phyloP scores from a whole-genome alignment of 2,797 vertebrate species.

The Poecilia wingei region DNA sequence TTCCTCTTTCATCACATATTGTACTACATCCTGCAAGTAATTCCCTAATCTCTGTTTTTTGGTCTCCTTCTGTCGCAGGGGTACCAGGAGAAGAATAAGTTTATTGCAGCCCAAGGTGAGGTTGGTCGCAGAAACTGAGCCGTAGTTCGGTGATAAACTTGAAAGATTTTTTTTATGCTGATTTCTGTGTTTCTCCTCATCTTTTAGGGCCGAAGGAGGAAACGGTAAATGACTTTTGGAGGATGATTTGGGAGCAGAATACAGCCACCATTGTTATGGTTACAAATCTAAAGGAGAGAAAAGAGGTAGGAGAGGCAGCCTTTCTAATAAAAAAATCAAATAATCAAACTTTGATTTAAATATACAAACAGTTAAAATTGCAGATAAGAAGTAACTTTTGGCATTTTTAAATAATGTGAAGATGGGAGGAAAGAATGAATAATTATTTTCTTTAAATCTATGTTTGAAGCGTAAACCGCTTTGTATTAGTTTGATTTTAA shows the following conservation, averaged over 20 bases:
- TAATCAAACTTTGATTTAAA: background rate
- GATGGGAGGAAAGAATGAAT: background rate
- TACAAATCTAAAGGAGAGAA: conserved; percentile 97
- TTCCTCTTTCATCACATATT: background rate
- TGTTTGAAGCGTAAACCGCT: background rate
- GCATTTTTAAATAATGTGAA: background rate
- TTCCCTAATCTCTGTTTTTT: background rate
- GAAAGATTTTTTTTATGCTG: conserved; percentile 17
- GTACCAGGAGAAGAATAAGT: conserved; percentile 99
- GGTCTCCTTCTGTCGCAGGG: conserved; percentile 76
- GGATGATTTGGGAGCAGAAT: conserved; percentile 99
- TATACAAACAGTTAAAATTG: background rate
- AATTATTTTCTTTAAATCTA: background rate
- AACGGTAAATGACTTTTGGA: conserved; percentile 97
- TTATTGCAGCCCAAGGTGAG: conserved; percentile 96
- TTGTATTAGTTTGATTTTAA: background rate
- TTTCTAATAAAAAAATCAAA: background rate
- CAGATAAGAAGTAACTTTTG: background rate
- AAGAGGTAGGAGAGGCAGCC: conserved; percentile 83
- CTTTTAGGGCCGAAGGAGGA: conserved; percentile 95
- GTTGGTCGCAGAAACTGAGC: background rate
- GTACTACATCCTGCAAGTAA: background rate
- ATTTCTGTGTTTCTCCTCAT: conserved; percentile 14
- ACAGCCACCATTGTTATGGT: conserved; percentile 99
- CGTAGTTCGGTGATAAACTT: background rate